Evolutionary conservation across 2,113 vertebrate genomes (phyloP), one percentile per base, ranked within the genome.

Genomic region (Desmodus rotundus): DNA sequence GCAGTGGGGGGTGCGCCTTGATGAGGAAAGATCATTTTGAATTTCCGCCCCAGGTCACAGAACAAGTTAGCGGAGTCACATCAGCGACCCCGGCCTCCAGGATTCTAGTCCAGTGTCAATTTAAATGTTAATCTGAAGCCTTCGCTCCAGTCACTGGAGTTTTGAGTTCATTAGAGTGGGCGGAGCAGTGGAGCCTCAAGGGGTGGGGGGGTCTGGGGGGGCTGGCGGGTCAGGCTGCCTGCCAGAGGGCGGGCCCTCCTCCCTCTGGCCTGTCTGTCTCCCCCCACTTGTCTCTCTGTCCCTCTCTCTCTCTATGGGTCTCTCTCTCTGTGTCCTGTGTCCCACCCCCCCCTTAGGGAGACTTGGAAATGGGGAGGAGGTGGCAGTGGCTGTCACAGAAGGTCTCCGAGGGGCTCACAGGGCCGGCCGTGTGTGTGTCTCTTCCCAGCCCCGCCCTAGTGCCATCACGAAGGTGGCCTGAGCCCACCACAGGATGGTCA

Each of bases 71-170:
- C 96, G 10, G 76, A 94, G 96, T 95, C 96, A 97, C 93, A 76
- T 67, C 89, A 87, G 96, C 93, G 80, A 96, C 96, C 97, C 67
- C 63, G 97, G 95, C 92, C 72, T 97, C 91, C 93, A 47, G 96
- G 96, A 94, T 97, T 97, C 87, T n/a, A 95, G 97, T 94, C 97
- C 93, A 19, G 97, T 92, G 77, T 97, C 97, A 91, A 98, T 98
- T 98, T 98, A 98, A 98, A 98, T 98, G 97, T 98, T 98, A 98
- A 98, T 98, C 97, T 97, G 96, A 93, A 97, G 95, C 89, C 97
- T 91, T 91, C 89, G 47, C 77, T 91, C 72, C 89, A 96, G 92
- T 92, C 97, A 96, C 97, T 93, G 94, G 97, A 97, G 97, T 96
- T 97, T 96, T 50, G 65, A 80, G 97, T 97, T 97, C 95, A 98